Conservation (phyloP, 35 echinoderm and acorn worm genomes). For the Amphiura filiformis region DNA sequence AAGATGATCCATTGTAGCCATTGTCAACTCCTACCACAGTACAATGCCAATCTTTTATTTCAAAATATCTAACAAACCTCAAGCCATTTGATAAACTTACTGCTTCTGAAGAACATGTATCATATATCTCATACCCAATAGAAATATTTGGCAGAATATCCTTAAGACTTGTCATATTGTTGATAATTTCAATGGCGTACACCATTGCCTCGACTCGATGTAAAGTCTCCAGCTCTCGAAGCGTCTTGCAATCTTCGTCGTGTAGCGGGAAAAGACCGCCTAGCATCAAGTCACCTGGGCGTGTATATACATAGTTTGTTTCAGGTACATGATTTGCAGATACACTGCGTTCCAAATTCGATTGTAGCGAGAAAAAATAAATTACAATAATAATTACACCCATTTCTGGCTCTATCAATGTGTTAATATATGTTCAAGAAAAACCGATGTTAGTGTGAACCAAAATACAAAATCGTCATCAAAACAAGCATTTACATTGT, state of each 20-base stretch:
- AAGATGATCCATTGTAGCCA: neutral
- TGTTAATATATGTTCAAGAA: no score
- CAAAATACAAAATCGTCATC: no score
- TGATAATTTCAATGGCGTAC: constrained; percentile 47
- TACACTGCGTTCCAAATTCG: no score
- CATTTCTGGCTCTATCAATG: no score
- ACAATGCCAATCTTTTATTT: neutral
- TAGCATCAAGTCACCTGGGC: constrained; percentile 43
- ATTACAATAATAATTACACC: no score
- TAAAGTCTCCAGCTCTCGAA: constrained; percentile 45
- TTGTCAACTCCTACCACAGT: neutral
- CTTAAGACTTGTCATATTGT: neutral
- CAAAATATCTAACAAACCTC: constrained; percentile 7
- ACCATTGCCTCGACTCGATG: constrained; percentile 63
- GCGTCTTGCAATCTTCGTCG: constrained; percentile 5
- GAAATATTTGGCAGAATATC: constrained; percentile 51
- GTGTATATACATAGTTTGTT: constrained; percentile 29
- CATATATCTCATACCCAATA: constrained; percentile 59
- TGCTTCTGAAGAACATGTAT: constrained; percentile 54
- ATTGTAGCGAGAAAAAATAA: no score
- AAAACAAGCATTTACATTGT: no score
- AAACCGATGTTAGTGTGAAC: no score
- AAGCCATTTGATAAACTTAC: constrained; percentile 14
- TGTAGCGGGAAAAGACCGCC: constrained; percentile 53
- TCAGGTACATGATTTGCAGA: constrained; percentile 32